Base-by-base conservation (phyloP, 2,113 vertebrate genomes). In the Plotosus lineatus region DNA sequence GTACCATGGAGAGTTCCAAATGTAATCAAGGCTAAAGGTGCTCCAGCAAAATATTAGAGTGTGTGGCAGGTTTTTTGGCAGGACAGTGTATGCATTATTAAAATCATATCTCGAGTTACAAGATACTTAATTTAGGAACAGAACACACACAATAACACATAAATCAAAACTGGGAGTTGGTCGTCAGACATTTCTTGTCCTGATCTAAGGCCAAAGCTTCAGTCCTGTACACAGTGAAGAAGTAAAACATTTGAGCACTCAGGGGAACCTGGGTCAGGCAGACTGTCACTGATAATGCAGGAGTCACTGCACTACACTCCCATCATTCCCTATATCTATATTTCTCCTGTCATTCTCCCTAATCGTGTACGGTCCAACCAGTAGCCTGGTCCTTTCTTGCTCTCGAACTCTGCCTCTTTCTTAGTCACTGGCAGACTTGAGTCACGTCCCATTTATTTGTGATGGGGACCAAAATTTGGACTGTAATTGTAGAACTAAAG, bases 401-500 rank as follows among this genome's bases (percentile, higher is more conserved):
- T 74, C 58, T 42, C 42, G 53, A 23, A 19, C 46, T 81, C 71
- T 81, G 31, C 73, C 12, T 26, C 23, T 63, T 60, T 58, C 9
- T 71, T 56, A 71, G 26, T 53, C 26, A n/a, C 53, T 50, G 42
- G 63, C 31, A 36, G 56, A 50, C 63, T 65, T 17, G 50, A 80
- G 55, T 77, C 44, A 28, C 75, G 58, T 73, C 38, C 42, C 11
- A 33, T 75, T 77, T 79, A 75, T 82, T 85, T 71, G 55, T 78
- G 83, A 71, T 74, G 21, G 17, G 76, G 80, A 71, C 77, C 44
- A 82, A 85, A 82, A 58, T 85, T 82, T 85, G 36, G 48, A 36
- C 80, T 82, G 80, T 82, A 82, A 85, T 85, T 85, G 77, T 85
- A 28, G 60, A 82, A 82, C 77, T 79, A 75, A 82, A 85, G 78